Evolutionary conservation across 1,140 invertebrate genomes (phyloP).

Genomic region (Gonioctena quinquepunctata): DNA sequence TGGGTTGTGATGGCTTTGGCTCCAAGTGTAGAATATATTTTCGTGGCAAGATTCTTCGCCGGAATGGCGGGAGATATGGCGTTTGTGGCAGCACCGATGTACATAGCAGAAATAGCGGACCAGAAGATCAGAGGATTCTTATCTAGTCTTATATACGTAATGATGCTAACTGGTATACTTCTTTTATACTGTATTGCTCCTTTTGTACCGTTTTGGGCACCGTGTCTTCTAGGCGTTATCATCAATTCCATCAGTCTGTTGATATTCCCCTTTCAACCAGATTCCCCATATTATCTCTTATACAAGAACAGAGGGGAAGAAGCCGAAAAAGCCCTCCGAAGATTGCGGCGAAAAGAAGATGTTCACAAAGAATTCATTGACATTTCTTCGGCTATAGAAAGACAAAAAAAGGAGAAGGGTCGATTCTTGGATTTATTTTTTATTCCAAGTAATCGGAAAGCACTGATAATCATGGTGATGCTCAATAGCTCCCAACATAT

Average conservation of each 20-base stretch:
- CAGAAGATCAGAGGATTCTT: constrained; percentile 44
- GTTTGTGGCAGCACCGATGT: constrained; percentile 49
- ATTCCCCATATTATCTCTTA: constrained; percentile 38
- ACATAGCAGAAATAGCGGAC: constrained; percentile 49
- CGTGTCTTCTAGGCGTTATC: constrained; percentile 35
- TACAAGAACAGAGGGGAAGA: constrained; percentile 50
- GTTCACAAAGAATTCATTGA: constrained; percentile 56
- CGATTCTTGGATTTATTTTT: constrained; percentile 34
- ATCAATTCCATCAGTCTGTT: constrained; percentile 14
- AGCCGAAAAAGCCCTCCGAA: constrained; percentile 58
- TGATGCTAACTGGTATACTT: constrained; percentile 43
- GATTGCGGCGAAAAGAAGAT: constrained; percentile 57
- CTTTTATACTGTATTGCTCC: constrained; percentile 38
- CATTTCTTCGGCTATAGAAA: constrained; percentile 42
- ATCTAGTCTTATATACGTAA: constrained; percentile 41
- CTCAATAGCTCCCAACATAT: constrained; percentile 62
- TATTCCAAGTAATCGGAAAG: constrained; percentile 36
- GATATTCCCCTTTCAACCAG: constrained; percentile 28
- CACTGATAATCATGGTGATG: constrained; percentile 46
- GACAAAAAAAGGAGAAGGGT: constrained; percentile 36
- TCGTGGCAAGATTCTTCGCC: constrained; percentile 53
- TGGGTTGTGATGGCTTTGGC: constrained; percentile 57
- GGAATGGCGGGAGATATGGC: constrained; percentile 44
- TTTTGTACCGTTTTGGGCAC: constrained; percentile 30
- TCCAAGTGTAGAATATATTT: constrained; percentile 31